Conservation (phyloP, 2,113 vertebrate genomes). For the Psephotus haematonotus region DNA sequence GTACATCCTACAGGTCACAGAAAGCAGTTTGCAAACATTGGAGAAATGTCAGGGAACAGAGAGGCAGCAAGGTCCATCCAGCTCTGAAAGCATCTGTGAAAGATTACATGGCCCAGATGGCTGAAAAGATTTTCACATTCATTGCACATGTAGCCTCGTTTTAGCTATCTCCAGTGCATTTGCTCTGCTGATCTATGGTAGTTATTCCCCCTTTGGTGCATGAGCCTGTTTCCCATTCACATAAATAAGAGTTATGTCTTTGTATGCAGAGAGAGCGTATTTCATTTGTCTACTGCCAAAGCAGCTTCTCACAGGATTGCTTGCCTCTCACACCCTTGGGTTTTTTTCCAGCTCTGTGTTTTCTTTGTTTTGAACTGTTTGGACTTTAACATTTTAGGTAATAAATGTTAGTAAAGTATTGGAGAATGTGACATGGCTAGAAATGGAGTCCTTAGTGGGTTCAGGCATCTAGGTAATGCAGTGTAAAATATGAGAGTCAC, state of each 20-base stretch:
- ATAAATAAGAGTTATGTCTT: conserved; percentile 47
- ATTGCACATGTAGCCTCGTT: conserved; percentile 40
- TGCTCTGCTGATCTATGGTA: conserved; percentile 40
- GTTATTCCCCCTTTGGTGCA: conserved; percentile 26
- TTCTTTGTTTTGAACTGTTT: conserved; percentile 31
- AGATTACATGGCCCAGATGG: conserved; percentile 31
- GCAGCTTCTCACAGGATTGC: conserved; percentile 7
- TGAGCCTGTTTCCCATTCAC: conserved; percentile 43
- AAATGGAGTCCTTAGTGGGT: background rate
- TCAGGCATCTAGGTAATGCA: background rate
- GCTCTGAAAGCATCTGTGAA: conserved; percentile 17
- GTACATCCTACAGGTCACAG: background rate
- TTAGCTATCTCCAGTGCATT: conserved; percentile 47
- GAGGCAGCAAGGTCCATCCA: background rate
- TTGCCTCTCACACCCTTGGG: background rate
- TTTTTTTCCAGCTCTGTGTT: background rate
- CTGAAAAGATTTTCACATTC: conserved; percentile 50
- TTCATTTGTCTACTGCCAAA: background rate
- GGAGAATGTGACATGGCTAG: background rate
- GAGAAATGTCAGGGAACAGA: conserved; percentile 4
- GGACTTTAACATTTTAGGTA: background rate
- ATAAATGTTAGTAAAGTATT: background rate
- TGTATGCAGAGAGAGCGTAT: background rate
- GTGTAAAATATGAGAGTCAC: background rate
- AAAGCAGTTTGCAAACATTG: background rate